Conservation (phyloP, 2,797 vertebrate species). For the Bovichtus diacanthus region DNA sequence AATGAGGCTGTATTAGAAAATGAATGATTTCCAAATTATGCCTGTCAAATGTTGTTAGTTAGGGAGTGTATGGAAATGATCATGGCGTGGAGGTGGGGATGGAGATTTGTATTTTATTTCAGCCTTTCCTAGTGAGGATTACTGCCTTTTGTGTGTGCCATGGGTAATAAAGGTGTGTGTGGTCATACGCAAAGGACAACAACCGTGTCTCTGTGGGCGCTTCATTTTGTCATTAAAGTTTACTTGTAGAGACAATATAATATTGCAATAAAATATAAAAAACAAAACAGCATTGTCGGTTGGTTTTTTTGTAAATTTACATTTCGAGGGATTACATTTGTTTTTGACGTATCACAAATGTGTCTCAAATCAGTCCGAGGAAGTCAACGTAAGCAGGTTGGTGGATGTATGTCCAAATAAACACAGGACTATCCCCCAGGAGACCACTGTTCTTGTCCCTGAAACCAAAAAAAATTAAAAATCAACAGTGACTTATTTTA, state of each 20-base stretch:
- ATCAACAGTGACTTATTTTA: no score
- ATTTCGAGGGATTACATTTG: no score
- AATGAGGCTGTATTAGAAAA: slow-evolving; percentile 23
- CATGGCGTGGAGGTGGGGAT: neutral
- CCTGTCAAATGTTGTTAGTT: slow-evolving; percentile 30
- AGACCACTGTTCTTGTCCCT: no score
- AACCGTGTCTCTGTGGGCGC: neutral
- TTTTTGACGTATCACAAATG: no score
- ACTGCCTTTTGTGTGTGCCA: neutral
- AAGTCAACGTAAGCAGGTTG: no score
- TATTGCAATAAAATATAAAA: no score
- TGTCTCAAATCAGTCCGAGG: no score
- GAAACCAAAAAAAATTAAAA: no score
- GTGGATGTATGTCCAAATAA: no score
- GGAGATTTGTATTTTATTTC: neutral
- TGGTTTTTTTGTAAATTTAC: no score
- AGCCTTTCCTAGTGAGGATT: neutral
- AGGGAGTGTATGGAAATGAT: slow-evolving; percentile 1
- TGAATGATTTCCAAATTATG: slow-evolving; percentile 38
- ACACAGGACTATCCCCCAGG: no score
- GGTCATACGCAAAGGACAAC: neutral
- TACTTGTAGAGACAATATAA: neutral
- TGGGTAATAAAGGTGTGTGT: neutral
- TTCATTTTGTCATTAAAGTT: neutral
- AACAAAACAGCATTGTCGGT: no score